A percentile compares a stretch with the other conserved stretches of the same genome.
phyloP scores from a whole-genome alignment of 2,888 invertebrate genomes.

The Mesoligia furuncula region DNA sequence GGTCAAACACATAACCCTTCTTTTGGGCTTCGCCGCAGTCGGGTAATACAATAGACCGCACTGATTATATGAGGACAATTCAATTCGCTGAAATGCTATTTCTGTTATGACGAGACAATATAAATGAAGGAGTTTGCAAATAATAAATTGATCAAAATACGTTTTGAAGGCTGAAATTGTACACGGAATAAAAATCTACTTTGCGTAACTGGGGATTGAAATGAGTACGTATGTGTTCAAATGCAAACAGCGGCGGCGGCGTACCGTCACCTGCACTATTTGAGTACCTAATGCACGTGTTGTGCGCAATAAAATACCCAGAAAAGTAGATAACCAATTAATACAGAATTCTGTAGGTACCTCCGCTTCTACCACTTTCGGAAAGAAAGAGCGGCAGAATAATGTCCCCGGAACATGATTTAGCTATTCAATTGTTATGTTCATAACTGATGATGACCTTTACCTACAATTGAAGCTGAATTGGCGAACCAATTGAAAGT shows the following conservation, averaged over 20 bases:
- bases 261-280: conserved; percentile 1
- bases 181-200: background rate
- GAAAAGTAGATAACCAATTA: background rate
- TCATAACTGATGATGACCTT: conserved; percentile 31
- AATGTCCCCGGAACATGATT: background rate
- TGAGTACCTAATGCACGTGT: background rate
- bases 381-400: background rate
- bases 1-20: too few relatives aligned
- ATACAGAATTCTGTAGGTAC: background rate
- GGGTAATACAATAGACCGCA: background rate
- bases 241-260: background rate
- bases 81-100: conserved; percentile 13
- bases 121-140: background rate
- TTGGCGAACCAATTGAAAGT: conserved; percentile 42
- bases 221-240: background rate
- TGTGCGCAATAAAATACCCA: background rate
- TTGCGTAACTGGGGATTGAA: background rate
- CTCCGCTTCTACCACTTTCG: background rate
- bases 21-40: too few relatives aligned
- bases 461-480: conserved; percentile 42
- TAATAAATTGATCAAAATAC: background rate
- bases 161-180: background rate
- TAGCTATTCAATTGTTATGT: conserved; percentile 37
- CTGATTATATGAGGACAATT: conserved; percentile 8
- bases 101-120: background rate